A percentile compares a stretch with the other conserved stretches of the same genome.
Conservation (phyloP, 2,797 vertebrate genomes). For the Myotis findleyi region DNA sequence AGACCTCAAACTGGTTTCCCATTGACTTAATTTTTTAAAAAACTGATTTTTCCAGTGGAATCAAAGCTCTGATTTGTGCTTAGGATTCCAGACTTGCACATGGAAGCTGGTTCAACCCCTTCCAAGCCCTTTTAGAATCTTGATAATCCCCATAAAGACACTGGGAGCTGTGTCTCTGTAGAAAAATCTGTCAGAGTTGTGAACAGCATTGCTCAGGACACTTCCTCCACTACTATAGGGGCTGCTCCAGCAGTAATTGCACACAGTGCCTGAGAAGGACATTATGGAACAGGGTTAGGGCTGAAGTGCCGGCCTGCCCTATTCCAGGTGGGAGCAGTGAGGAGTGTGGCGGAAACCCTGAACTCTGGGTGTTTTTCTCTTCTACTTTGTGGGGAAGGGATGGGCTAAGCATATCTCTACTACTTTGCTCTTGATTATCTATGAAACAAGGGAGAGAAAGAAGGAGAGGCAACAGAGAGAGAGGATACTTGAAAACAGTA, state of each 20-base stretch:
- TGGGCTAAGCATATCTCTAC: background rate
- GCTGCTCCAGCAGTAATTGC: background rate
- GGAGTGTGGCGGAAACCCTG: background rate
- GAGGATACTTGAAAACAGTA: too few relatives aligned
- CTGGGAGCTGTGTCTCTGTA: background rate
- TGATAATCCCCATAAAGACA: background rate
- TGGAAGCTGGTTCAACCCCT: background rate
- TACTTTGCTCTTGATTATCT: background rate
- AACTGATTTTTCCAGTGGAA: background rate
- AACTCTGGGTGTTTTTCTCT: background rate
- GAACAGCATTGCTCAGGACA: background rate
- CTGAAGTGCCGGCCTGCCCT: background rate
- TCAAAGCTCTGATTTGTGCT: background rate
- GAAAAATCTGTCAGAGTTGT: background rate
- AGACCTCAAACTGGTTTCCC: background rate
- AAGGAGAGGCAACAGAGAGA: too few relatives aligned
- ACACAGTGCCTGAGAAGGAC: background rate
- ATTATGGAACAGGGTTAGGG: background rate
- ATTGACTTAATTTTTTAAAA: background rate
- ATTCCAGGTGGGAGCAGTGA: background rate
- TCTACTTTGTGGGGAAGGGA: background rate
- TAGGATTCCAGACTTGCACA: background rate
- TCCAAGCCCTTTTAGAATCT: background rate
- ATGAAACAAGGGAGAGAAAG: background rate
- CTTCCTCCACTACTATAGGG: background rate